A percentile compares a stretch with the other conserved stretches of the same genome.
Evolutionary conservation across 2,888 invertebrate species (phyloP).

Genomic region (Eueremaeus valkanovi): DNA sequence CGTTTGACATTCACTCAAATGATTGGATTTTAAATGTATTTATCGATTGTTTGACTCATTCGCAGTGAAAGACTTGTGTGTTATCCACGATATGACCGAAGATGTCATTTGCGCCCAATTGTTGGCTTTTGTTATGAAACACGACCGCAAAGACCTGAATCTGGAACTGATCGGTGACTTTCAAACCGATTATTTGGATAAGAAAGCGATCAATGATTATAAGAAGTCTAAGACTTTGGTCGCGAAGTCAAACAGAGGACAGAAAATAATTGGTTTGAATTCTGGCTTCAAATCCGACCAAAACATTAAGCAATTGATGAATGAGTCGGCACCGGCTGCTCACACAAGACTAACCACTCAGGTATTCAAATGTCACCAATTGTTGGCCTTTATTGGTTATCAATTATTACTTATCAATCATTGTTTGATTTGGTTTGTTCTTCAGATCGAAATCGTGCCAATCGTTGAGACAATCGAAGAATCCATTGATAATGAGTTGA

Average conservation of each 20-base stretch:
- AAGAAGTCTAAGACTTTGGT: not conserved
- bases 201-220: not conserved
- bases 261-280: not conserved
- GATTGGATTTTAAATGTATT: not conserved
- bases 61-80: conserved; percentile 19
- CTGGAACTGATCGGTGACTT: not conserved
- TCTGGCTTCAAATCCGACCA: not conserved
- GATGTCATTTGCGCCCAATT: not conserved
- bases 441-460: not conserved
- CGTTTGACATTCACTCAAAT: not conserved
- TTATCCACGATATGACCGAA: not conserved
- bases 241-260: not conserved
- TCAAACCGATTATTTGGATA: not conserved
- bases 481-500: not conserved
- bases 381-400: not conserved
- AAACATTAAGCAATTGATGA: not conserved
- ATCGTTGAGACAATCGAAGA: not conserved
- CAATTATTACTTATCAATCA: not conserved
- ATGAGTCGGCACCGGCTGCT: not conserved
- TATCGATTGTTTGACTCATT: not conserved
- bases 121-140: not conserved
- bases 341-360: not conserved
- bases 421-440: not conserved
- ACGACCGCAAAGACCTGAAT: not conserved
- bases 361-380: not conserved